Evolutionary conservation across 2,888 invertebrate genomes (phyloP), one percentile per base, ranked within the genome.

Genomic region (Hesperia comma): DNA sequence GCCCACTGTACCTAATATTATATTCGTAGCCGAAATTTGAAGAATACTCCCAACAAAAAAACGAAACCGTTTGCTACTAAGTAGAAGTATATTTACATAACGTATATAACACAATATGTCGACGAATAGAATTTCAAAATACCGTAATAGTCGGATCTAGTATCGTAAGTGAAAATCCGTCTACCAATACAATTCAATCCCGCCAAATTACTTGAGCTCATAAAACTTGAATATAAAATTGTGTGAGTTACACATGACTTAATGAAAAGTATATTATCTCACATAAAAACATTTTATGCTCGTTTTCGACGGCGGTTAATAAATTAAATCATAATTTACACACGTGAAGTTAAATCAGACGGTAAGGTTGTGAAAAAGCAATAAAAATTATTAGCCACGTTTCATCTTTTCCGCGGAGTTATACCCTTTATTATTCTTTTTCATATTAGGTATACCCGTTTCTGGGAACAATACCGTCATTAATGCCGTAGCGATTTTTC

Each of bases 241-340:
- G 81, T 74, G 75, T 75, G 79, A 79, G 83, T 80, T 85, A 86
- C 84, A 85, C 84, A 84, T 85, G 84, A 86, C 81, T 82, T 87
- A 89, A 90, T 89, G 86, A 90, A 89, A 90, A 87, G 86, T 87
- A 87, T 88, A 89, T 89, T 89, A 90, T 88, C 85, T 83, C 83
- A 74, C 89, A 87, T 91, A 88, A 91, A 91, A 90, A 88, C 84
- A 84, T 87, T 90, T 89, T 85, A 88, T 80, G 84, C 81, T 81
- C 85, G 83, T 88, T 88, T 87, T 86, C 86, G 86, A 79, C 81
- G 85, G 73, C 72, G 82, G 86, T 88, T 90, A 89, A 91, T 89
- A 90, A 90, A 90, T 90, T 88, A 88, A 87, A 89, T 88, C 86
- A 88, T 89, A 90, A 91, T 90, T 89, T 90, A 90, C 87, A 87